Evolutionary conservation across 1,140 invertebrate species (phyloP).

Genomic region (Himalopsyche phryganea): DNA sequence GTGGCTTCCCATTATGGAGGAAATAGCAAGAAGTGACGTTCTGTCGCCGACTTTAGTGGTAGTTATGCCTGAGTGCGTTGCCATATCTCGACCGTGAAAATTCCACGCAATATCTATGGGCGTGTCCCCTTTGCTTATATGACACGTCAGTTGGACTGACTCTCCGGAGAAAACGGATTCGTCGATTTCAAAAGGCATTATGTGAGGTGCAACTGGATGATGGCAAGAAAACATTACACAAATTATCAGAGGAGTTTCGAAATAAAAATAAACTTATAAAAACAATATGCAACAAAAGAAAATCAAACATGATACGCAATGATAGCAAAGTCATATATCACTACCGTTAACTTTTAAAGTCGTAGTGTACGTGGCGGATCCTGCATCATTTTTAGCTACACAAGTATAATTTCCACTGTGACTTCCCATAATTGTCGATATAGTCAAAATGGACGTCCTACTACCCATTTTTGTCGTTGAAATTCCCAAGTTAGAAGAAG

Average conservation of each 20-base stretch:
- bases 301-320: slow-evolving; percentile 18
- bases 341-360: slow-evolving; percentile 70
- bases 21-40: slow-evolving; percentile 59
- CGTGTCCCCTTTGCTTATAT: slow-evolving; percentile 69
- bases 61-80: slow-evolving; percentile 41
- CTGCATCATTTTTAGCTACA: slow-evolving; percentile 65
- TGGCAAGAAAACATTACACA: slow-evolving; percentile 43
- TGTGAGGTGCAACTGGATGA: slow-evolving; percentile 68
- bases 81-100: slow-evolving; percentile 60
- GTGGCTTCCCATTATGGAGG: slow-evolving; percentile 50
- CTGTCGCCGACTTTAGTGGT: slow-evolving; percentile 65
- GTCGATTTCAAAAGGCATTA: slow-evolving; percentile 64
- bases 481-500: slow-evolving; percentile 46
- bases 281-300: slow-evolving; percentile 15
- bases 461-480: slow-evolving; percentile 59
- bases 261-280: slow-evolving; percentile 7
- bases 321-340: slow-evolving; percentile 12
- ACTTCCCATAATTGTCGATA: slow-evolving; percentile 52
- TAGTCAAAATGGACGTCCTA: slow-evolving; percentile 64
- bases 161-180: slow-evolving; percentile 66
- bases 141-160: slow-evolving; percentile 70
- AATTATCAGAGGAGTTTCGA: not conserved
- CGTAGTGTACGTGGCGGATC: slow-evolving; percentile 61
- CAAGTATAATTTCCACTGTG: slow-evolving; percentile 65
- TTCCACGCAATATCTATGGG: slow-evolving; percentile 70